Evolutionary conservation across 2,888 invertebrate genomes (phyloP).

Genomic region (Scaptomyza tumidula): DNA sequence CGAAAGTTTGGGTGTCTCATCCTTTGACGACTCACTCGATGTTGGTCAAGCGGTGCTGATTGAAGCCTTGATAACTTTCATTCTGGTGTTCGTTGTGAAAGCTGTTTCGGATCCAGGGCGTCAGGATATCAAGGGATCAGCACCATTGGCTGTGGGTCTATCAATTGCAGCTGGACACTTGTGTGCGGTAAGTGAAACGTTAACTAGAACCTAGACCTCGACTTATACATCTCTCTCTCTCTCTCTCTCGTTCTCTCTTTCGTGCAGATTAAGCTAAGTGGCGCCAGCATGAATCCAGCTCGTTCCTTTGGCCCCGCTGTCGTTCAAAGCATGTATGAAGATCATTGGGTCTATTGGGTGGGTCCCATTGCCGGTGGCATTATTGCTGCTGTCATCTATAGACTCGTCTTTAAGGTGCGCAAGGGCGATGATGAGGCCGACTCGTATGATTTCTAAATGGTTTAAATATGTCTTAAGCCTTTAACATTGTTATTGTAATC

Average conservation of each 20-base stretch:
- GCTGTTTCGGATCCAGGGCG: constrained; percentile 93
- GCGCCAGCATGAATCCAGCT: constrained; percentile 97
- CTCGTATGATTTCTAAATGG: constrained; percentile 90
- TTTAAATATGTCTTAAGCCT: not conserved
- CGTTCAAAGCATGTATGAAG: constrained; percentile 89
- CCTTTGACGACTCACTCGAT: constrained; percentile 86
- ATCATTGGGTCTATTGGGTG: constrained; percentile 96
- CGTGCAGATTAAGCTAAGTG: constrained; percentile 90
- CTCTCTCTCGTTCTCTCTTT: no score
- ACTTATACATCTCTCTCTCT: no score
- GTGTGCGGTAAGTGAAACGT: constrained; percentile 89
- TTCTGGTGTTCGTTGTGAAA: constrained; percentile 93
- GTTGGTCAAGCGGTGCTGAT: constrained; percentile 91
- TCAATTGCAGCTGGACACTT: constrained; percentile 94
- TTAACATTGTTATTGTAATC: constrained; percentile 59
- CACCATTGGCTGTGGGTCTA: constrained; percentile 94
- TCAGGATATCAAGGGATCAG: constrained; percentile 92
- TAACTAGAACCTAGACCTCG: no score
- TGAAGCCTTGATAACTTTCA: constrained; percentile 94
- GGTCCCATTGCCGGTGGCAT: constrained; percentile 93
- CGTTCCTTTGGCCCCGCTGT: constrained; percentile 95
- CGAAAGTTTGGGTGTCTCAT: constrained; percentile 87
- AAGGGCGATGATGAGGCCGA: constrained; percentile 89
- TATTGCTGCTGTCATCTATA: constrained; percentile 90
- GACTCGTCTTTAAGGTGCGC: constrained; percentile 88